These are phyloP conservation scores for Periophthalmus modestus DNA, from an alignment of 2,113 vertebrate species.

Conservation along the genomic window DNA sequence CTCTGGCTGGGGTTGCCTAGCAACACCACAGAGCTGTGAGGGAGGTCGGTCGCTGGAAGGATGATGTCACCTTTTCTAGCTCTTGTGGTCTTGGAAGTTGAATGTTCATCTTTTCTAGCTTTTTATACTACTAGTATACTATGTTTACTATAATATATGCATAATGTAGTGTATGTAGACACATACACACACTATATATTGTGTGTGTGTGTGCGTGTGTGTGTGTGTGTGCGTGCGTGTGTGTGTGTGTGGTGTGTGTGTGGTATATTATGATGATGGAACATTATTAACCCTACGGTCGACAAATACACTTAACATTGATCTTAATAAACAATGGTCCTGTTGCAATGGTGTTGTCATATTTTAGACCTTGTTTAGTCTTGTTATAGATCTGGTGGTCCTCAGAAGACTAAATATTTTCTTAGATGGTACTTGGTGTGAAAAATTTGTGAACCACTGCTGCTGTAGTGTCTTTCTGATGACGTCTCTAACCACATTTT, in stretches of 20 bases:
- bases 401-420: too few relatives aligned
- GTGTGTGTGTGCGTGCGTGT: too few relatives aligned
- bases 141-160: background rate
- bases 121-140: background rate
- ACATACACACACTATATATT: too few relatives aligned
- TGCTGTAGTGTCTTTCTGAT: background rate
- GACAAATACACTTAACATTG: background rate
- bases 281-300: background rate
- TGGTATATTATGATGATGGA: too few relatives aligned
- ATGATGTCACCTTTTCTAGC: slow-evolving; percentile 86
- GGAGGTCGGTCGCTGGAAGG: slow-evolving; percentile 77
- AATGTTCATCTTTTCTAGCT: background rate
- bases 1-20: slow-evolving; percentile 83
- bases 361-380: too few relatives aligned
- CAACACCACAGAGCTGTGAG: slow-evolving; percentile 86
- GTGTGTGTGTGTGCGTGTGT: too few relatives aligned
- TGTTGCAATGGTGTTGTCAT: background rate
- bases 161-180: too few relatives aligned
- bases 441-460: too few relatives aligned
- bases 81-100: slow-evolving; percentile 43
- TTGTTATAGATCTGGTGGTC: too few relatives aligned
- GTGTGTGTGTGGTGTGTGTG: too few relatives aligned
- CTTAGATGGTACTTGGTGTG: too few relatives aligned
- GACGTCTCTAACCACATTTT: background rate
- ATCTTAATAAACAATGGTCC: background rate